Conservation (phyloP, 2,888 invertebrate species). For the Bimastos eiseni region DNA sequence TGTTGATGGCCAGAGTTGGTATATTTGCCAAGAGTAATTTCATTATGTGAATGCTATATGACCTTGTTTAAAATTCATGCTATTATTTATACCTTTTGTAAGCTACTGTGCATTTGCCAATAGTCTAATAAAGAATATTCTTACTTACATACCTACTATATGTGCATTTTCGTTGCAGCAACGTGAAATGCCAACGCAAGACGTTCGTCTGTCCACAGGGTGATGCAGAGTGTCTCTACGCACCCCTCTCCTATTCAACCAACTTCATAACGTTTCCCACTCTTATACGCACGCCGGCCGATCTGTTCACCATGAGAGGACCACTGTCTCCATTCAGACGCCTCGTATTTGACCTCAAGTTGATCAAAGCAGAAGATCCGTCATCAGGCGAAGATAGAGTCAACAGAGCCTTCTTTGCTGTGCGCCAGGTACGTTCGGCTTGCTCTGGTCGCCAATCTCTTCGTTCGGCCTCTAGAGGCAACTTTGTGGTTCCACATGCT, state of each 20-base stretch:
- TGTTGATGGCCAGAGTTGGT: no score
- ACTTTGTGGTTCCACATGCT: no score
- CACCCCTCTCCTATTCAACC: slow-evolving; percentile 84
- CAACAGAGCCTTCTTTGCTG: slow-evolving; percentile 59
- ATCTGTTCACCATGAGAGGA: slow-evolving; percentile 86
- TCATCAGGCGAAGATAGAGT: slow-evolving; percentile 56
- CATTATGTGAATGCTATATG: no score
- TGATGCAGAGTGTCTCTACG: slow-evolving; percentile 76
- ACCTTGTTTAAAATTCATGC: no score
- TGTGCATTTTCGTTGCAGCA: slow-evolving; percentile 20
- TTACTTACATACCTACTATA: no score
- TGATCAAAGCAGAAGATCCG: slow-evolving; percentile 68
- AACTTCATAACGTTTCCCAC: slow-evolving; percentile 91
- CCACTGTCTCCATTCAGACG: slow-evolving; percentile 73
- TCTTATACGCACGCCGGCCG: slow-evolving; percentile 64
- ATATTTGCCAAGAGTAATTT: no score
- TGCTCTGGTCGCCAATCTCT: no score
- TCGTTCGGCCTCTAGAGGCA: no score
- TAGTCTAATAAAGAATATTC: no score
- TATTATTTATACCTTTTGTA: no score
- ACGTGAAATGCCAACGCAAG: slow-evolving; percentile 74
- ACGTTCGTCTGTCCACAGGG: slow-evolving; percentile 73
- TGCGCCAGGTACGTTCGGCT: slow-evolving; percentile 48
- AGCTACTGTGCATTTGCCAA: no score
- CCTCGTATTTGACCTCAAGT: slow-evolving; percentile 76